These are phyloP conservation scores for Pedionomus torquatus DNA, from an alignment of 2,113 vertebrate genomes.

Conservation along the genomic window DNA sequence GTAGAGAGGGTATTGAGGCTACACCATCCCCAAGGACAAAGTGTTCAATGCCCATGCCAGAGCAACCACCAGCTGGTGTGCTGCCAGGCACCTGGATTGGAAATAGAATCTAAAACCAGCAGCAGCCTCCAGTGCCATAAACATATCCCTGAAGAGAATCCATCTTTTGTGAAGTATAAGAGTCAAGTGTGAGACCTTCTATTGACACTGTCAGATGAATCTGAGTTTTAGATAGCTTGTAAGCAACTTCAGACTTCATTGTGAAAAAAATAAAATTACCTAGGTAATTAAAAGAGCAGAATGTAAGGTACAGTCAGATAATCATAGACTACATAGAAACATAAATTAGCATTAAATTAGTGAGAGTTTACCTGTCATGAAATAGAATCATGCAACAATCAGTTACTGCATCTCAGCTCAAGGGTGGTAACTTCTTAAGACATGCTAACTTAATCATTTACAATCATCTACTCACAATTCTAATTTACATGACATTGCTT, in stretches of 20 bases:
- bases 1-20: not conserved
- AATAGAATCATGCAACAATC: not conserved
- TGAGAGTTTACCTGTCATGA: not conserved
- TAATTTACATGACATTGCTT: constrained; percentile 24
- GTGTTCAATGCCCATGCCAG: not conserved
- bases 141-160: not conserved
- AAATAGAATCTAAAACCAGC: not conserved
- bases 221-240: not conserved
- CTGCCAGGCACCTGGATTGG: not conserved
- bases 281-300: not conserved
- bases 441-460: constrained; percentile 38
- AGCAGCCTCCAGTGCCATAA: not conserved
- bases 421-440: constrained; percentile 27
- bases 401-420: constrained; percentile 9
- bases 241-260: not conserved
- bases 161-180: not conserved
- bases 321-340: not conserved
- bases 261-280: not conserved
- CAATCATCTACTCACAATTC: not conserved
- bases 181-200: not conserved
- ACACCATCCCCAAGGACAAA: not conserved
- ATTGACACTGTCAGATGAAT: not conserved
- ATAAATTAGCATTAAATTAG: constrained; percentile 1
- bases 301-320: not conserved
- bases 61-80: not conserved